A percentile compares a stretch with the other conserved stretches of the same genome.
These are phyloP conservation scores for Myrmophylax atrothorax DNA, from an alignment of 2,113 vertebrate species.

Conservation along the genomic window DNA sequence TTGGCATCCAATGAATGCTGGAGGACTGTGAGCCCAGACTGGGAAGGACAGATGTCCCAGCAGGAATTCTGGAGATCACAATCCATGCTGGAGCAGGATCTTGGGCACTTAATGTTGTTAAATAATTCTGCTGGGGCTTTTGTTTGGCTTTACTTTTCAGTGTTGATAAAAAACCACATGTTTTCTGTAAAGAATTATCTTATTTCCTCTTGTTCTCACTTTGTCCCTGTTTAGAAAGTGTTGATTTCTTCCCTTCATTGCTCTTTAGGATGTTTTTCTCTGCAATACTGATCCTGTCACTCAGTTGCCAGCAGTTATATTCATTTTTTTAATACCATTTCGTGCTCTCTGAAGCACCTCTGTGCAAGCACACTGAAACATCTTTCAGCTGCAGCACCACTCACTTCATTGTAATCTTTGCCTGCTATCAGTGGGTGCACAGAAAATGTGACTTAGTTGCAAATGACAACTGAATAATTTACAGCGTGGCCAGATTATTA, in stretches of 20 bases:
- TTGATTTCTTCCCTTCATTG: background rate
- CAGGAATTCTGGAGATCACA: constrained; percentile 14
- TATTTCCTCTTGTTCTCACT: background rate
- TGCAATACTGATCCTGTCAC: constrained; percentile 1
- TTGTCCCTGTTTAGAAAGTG: background rate
- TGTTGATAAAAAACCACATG: background rate
- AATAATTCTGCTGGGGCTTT: background rate
- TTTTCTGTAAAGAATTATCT: background rate
- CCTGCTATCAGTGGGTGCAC: background rate
- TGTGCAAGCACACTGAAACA: background rate
- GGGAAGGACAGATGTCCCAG: background rate
- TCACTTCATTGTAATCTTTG: constrained; percentile 19
- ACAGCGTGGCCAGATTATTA: constrained; percentile 19
- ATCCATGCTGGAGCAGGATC: background rate
- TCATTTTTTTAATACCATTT: background rate
- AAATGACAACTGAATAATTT: constrained; percentile 47
- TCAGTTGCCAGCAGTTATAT: background rate
- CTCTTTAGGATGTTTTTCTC: background rate
- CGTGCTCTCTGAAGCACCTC: constrained; percentile 4
- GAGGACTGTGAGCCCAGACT: background rate
- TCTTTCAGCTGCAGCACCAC: background rate
- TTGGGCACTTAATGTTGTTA: background rate
- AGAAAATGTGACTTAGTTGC: background rate
- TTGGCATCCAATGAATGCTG: background rate
- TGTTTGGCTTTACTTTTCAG: background rate